A percentile compares a stretch with the other conserved stretches of the same genome.
Conservation (phyloP, 2,797 vertebrate species). For the Manis pentadactyla region DNA sequence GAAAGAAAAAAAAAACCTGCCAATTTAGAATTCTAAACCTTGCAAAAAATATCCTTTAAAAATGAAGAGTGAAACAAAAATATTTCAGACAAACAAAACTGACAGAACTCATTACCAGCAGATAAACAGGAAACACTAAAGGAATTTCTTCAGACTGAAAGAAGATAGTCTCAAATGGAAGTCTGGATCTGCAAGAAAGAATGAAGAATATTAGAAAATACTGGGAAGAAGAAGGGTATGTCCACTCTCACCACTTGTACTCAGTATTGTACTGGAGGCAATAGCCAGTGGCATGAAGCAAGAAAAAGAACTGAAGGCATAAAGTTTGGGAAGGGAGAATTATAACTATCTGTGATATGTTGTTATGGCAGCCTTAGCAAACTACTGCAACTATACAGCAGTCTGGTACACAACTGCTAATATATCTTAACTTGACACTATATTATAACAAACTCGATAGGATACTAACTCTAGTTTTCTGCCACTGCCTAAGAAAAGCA, state of each 20-base stretch:
- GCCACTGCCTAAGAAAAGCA: not conserved
- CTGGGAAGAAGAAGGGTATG: not conserved
- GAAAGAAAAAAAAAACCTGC: not conserved
- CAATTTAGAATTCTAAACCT: not conserved
- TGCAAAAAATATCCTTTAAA: not conserved
- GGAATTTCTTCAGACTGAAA: not conserved
- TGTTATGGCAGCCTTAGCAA: not conserved
- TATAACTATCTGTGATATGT: slow-evolving; percentile 12
- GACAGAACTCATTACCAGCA: slow-evolving; percentile 12
- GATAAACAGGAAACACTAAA: slow-evolving; percentile 12
- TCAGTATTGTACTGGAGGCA: not conserved
- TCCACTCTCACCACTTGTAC: not conserved
- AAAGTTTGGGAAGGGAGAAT: not conserved
- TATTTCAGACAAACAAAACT: slow-evolving; percentile 26
- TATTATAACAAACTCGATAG: not conserved
- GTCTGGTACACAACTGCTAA: not conserved
- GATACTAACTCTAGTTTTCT: not conserved
- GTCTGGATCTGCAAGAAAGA: not conserved
- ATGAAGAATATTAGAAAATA: not conserved
- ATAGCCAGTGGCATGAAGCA: not conserved
- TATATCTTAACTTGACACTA: not conserved
- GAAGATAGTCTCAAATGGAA: slow-evolving; percentile 5
- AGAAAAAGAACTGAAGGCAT: slow-evolving; percentile 15
- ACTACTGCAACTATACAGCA: not conserved
- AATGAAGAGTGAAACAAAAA: not conserved